A percentile compares a stretch with the other conserved stretches of the same genome.
Conservation (phyloP, 1,140 invertebrate genomes). For the Drosophila nasuta region DNA sequence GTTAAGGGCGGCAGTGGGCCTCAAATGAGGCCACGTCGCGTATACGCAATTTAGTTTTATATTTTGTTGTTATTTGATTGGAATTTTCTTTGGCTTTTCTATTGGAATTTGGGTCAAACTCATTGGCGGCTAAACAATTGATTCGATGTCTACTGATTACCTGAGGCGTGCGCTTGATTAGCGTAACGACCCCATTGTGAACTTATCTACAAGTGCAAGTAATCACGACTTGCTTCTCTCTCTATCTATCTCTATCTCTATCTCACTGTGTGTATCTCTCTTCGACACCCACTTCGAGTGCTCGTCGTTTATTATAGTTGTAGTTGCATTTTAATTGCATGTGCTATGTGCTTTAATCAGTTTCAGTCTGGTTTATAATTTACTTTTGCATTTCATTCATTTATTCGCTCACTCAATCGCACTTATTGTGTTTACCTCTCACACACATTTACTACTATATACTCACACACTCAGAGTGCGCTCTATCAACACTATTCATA, state of each 20-base stretch:
- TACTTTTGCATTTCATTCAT: constrained; percentile 46
- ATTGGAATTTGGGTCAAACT: constrained; percentile 54
- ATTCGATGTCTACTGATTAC: constrained; percentile 44
- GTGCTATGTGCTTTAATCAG: constrained; percentile 41
- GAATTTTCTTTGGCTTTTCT: not conserved
- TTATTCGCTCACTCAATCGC: constrained; percentile 5
- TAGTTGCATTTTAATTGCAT: constrained; percentile 49
- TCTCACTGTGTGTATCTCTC: too few relatives aligned
- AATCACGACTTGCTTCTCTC: not conserved
- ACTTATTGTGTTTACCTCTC: not conserved
- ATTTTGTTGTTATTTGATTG: not conserved
- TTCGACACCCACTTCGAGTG: not conserved
- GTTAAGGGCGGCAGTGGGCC: not conserved
- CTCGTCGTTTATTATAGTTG: constrained; percentile 28
- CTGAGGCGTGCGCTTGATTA: constrained; percentile 19
- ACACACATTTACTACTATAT: constrained; percentile 13
- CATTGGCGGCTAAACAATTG: constrained; percentile 54
- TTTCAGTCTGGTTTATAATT: constrained; percentile 39
- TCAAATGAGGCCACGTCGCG: constrained; percentile 46
- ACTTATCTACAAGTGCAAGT: constrained; percentile 23
- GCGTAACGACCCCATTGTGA: constrained; percentile 13
- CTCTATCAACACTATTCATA: constrained; percentile 69
- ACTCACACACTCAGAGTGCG: constrained; percentile 23
- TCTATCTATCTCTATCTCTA: too few relatives aligned
- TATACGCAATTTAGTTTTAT: constrained; percentile 52